phyloP scores from a whole-genome alignment of 2,113 vertebrate species.

The Hippolais icterina region DNA sequence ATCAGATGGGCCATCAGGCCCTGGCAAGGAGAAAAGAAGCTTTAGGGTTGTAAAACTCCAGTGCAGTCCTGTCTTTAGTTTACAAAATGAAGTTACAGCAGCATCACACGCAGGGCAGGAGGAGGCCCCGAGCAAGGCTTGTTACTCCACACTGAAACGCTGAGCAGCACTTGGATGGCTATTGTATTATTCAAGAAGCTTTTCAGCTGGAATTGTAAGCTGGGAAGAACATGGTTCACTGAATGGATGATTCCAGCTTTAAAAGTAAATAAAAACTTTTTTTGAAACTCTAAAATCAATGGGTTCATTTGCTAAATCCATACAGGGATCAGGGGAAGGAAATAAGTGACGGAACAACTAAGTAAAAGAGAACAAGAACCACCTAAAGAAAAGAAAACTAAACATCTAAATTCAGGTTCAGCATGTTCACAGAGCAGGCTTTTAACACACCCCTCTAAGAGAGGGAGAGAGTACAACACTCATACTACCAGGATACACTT shows the following conservation, averaged over 20 bases:
- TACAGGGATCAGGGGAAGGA: not conserved
- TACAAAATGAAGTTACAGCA: not conserved
- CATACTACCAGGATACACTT: not conserved
- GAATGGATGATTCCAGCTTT: not conserved
- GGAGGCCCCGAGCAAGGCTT: not conserved
- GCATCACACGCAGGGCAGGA: not conserved
- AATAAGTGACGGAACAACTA: not conserved
- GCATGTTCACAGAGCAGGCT: rapidly evolving
- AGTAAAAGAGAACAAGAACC: not conserved
- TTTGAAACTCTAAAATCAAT: not conserved
- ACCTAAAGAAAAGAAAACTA: not conserved
- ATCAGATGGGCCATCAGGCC: not conserved
- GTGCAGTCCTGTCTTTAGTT: not conserved
- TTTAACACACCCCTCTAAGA: not conserved
- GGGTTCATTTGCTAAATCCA: not conserved
- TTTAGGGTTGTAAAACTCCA: not conserved
- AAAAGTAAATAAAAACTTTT: not conserved
- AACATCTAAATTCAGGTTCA: not conserved
- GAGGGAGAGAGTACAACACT: too few relatives aligned
- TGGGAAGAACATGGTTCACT: not conserved
- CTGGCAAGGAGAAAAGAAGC: not conserved
- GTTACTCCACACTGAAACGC: not conserved
- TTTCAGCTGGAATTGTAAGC: not conserved
- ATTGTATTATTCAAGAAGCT: not conserved
- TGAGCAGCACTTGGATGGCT: not conserved